phyloP scores from a whole-genome alignment of 2,113 vertebrate species.

The Calcarius ornatus region DNA sequence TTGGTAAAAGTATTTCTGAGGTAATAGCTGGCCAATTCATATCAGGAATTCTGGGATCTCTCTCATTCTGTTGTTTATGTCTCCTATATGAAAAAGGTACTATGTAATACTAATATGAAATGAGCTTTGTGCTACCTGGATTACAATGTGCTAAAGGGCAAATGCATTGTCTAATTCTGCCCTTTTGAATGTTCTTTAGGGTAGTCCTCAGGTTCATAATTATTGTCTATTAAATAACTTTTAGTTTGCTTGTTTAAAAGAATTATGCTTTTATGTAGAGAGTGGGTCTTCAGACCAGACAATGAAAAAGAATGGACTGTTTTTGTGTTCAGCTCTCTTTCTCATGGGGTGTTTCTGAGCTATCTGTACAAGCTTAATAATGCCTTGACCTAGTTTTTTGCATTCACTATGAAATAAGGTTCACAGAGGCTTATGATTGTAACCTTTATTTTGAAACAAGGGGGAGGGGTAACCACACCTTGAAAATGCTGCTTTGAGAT shows the following conservation, averaged over 20 bases:
- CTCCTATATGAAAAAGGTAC: background rate
- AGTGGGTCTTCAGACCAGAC: background rate
- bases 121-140: background rate
- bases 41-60: background rate
- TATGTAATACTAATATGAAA: background rate
- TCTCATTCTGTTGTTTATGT: background rate
- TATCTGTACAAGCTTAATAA: background rate
- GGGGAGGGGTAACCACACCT: background rate
- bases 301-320: background rate
- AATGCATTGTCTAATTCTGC: background rate
- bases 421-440: background rate
- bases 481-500: background rate
- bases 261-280: background rate
- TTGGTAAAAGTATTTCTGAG: background rate
- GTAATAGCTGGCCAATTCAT: background rate
- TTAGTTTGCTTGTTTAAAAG: background rate
- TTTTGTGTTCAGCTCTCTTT: background rate
- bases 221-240: background rate
- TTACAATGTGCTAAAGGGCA: background rate
- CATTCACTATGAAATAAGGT: background rate
- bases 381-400: constrained; percentile 15
- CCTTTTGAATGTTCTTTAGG: background rate
- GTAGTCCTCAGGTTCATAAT: background rate
- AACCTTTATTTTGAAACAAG: background rate
- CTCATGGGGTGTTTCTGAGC: background rate